Conservation (phyloP, 2,888 invertebrate species). For the Elysia crispata region DNA sequence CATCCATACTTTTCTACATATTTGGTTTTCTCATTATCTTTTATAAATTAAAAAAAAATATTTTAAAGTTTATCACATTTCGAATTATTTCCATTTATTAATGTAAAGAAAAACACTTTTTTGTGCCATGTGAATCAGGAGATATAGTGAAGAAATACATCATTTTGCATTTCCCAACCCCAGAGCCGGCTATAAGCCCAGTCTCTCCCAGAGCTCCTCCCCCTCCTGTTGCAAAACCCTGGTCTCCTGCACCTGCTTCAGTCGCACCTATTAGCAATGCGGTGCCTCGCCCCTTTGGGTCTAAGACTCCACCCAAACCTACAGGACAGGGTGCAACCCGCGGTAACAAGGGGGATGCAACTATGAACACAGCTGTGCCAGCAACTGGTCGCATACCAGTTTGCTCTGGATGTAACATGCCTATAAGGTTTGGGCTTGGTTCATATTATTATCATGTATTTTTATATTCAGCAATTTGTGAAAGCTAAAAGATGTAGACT, state of each 20-base stretch:
- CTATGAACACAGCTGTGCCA: constrained; percentile 60
- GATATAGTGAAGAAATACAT: too few relatives aligned
- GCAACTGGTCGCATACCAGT: constrained; percentile 55
- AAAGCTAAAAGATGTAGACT: too few relatives aligned
- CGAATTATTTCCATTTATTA: too few relatives aligned
- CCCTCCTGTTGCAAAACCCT: constrained; percentile 60
- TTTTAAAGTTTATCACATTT: too few relatives aligned
- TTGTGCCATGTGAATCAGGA: too few relatives aligned
- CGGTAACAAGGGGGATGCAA: constrained; percentile 69
- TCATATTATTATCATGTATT: too few relatives aligned
- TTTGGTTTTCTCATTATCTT: too few relatives aligned
- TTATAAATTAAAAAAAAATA: too few relatives aligned
- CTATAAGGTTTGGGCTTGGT: constrained; percentile 62
- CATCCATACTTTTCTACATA: too few relatives aligned
- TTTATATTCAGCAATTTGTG: too few relatives aligned
- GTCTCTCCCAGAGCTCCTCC: constrained; percentile 50
- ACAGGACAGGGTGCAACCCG: constrained; percentile 68
- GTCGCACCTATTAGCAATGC: constrained; percentile 56
- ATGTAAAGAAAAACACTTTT: too few relatives aligned
- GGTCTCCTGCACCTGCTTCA: constrained; percentile 56
- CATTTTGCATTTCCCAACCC: too few relatives aligned
- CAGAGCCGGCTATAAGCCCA: constrained; percentile 28
- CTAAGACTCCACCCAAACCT: constrained; percentile 60
- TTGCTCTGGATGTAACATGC: constrained; percentile 68
- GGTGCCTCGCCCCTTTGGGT: constrained; percentile 54